A percentile compares a stretch with the other conserved stretches of the same genome.
Evolutionary conservation across 2,888 invertebrate genomes (phyloP).

Genomic region (Sinohyriopsis cumingii): DNA sequence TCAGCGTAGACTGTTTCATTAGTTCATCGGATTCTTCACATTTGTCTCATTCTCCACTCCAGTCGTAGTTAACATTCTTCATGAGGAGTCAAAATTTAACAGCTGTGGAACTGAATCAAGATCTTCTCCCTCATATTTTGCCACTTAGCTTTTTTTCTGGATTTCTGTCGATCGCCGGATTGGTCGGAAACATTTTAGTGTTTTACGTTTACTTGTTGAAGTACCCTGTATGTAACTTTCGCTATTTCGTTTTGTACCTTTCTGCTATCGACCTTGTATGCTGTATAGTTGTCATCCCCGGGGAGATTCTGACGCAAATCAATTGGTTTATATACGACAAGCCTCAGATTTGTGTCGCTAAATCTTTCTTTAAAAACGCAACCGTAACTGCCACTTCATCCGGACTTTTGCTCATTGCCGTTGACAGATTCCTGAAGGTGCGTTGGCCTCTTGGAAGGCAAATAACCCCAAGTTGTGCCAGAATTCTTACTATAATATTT

Average conservation of each 20-base stretch:
- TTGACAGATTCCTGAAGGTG: no score
- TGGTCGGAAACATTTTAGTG: slow-evolving; percentile 25
- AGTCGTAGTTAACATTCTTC: no score
- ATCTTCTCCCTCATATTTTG: slow-evolving; percentile 4
- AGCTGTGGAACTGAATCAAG: background rate
- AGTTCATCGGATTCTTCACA: no score
- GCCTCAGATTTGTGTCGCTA: no score
- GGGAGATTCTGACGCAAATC: slow-evolving; percentile 30
- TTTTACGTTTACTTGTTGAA: slow-evolving; percentile 27
- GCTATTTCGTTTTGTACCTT: slow-evolving; percentile 32
- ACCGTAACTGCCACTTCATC: no score
- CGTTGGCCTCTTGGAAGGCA: no score
- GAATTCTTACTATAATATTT: no score
- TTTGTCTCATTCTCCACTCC: no score
- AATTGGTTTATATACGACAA: slow-evolving; percentile 18
- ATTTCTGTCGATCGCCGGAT: slow-evolving; percentile 22
- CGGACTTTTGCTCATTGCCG: no score
- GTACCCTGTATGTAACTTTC: slow-evolving; percentile 37
- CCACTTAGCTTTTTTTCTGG: slow-evolving; percentile 23
- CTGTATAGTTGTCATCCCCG: slow-evolving; percentile 29
- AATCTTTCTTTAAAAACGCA: no score
- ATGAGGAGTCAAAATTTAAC: background rate
- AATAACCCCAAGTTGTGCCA: no score
- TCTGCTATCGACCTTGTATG: slow-evolving; percentile 26
- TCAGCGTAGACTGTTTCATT: no score